Conservation (phyloP, 2,113 vertebrate genomes). For the Cynoglossus semilaevis region DNA sequence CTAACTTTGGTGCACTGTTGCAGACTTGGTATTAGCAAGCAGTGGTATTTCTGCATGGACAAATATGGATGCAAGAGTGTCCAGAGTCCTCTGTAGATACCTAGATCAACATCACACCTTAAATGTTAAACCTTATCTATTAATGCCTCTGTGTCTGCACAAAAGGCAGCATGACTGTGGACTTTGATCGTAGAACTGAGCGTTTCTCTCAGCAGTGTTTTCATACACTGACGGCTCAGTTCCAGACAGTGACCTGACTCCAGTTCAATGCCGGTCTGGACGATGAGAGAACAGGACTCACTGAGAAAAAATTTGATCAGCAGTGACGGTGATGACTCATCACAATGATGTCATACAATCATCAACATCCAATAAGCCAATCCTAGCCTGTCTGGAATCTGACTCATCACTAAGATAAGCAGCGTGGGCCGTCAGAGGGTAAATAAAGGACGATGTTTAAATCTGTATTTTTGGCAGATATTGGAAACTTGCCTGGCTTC, state of each 20-base stretch:
- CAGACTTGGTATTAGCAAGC: too few species aligned
- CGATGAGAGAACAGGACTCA: conserved; percentile 7
- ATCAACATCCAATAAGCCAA: conserved; percentile 48
- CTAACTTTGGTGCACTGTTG: too few species aligned
- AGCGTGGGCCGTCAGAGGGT: conserved; percentile 31
- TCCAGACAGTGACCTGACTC: neutral
- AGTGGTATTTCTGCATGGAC: too few species aligned
- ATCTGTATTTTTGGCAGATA: conserved; percentile 27
- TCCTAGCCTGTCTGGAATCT: conserved; percentile 24
- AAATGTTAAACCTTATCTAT: too few species aligned
- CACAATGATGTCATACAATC: conserved; percentile 45
- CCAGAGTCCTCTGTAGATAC: too few species aligned
- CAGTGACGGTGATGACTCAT: conserved; percentile 52
- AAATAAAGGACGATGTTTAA: conserved; percentile 36
- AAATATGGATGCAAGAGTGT: too few species aligned
- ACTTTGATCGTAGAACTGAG: neutral
- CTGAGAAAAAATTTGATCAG: conserved; percentile 21
- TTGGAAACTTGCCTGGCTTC: conserved; percentile 25
- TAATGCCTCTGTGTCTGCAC: too few species aligned
- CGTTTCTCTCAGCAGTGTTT: neutral
- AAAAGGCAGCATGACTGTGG: neutral
- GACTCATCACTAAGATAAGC: conserved; percentile 44
- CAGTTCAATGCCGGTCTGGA: conserved; percentile 4
- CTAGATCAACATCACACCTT: too few species aligned
- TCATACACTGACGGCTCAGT: conserved; percentile 1